A percentile compares a stretch with the other conserved stretches of the same genome.
phyloP scores from a whole-genome alignment of 2,888 invertebrate species.

The Acholoe squamosa region DNA sequence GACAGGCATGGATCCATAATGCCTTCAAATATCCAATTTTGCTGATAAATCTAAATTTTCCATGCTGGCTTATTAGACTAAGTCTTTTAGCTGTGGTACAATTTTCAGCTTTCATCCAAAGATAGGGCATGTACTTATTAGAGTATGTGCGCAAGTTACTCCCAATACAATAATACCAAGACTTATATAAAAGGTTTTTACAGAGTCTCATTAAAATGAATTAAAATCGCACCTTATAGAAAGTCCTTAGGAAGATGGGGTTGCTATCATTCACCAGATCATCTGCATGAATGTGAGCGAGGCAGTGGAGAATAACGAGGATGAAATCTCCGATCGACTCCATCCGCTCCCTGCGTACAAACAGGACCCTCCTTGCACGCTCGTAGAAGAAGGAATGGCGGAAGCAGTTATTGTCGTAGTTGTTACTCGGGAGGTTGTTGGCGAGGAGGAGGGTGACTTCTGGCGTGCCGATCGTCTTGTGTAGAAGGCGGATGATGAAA shows the following conservation, averaged over 20 bases:
- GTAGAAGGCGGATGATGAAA: constrained; percentile 78
- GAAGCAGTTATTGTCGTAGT: constrained; percentile 77
- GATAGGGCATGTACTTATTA: too few relatives aligned
- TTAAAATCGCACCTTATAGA: constrained; percentile 77
- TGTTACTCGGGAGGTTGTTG: constrained; percentile 80
- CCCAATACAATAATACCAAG: too few relatives aligned
- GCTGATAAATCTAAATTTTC: too few relatives aligned
- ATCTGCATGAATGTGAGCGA: constrained; percentile 80
- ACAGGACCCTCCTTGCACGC: constrained; percentile 78
- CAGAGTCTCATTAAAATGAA: too few relatives aligned
- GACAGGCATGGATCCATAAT: too few relatives aligned
- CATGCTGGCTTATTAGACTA: too few relatives aligned
- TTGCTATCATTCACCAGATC: constrained; percentile 80
- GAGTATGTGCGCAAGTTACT: too few relatives aligned
- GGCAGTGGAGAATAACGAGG: constrained; percentile 80
- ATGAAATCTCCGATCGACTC: constrained; percentile 82
- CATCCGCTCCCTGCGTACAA: constrained; percentile 79
- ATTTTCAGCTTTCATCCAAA: too few relatives aligned
- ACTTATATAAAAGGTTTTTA: too few relatives aligned
- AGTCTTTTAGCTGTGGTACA: too few relatives aligned
- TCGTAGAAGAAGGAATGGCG: constrained; percentile 80
- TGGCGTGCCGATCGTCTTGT: constrained; percentile 74
- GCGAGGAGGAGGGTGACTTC: constrained; percentile 80
- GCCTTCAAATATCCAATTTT: too few relatives aligned
- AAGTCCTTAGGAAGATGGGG: constrained; percentile 78